Evolutionary conservation across 1,140 invertebrate genomes (phyloP).

Genomic region (Glomeris maerens): DNA sequence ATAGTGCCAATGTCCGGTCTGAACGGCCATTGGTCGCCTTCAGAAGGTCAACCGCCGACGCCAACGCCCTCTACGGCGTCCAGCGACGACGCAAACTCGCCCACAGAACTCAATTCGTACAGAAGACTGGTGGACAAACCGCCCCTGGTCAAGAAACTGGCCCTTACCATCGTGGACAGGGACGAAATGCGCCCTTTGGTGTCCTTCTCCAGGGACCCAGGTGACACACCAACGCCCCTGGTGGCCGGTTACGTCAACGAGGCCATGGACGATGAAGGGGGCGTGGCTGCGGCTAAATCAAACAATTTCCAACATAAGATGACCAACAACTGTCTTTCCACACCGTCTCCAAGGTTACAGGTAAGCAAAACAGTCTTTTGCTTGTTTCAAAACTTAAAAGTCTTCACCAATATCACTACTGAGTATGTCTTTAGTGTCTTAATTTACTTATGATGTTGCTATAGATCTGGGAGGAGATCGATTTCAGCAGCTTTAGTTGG

Average conservation of each 20-base stretch:
- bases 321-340: too few species aligned
- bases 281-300: too few species aligned
- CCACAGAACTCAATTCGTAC: conserved; percentile 73
- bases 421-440: too few species aligned
- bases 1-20: background rate
- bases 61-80: conserved; percentile 45
- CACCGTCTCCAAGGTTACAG: too few species aligned
- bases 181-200: conserved; percentile 37
- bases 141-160: conserved; percentile 59
- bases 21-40: conserved; percentile 1
- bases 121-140: conserved; percentile 63
- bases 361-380: too few species aligned
- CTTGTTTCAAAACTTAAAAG: too few species aligned
- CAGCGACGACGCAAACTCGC: conserved; percentile 71
- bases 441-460: too few species aligned
- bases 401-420: too few species aligned
- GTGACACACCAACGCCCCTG: conserved; percentile 28
- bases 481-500: too few species aligned
- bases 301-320: too few species aligned
- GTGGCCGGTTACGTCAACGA: conserved; percentile 66
- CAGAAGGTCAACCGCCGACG: conserved; percentile 16
- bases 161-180: conserved; percentile 46
- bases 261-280: too few species aligned
- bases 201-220: conserved; percentile 30
- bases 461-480: too few species aligned